phyloP scores from a whole-genome alignment of 2,888 invertebrate genomes.

The Coenonympha arcania region DNA sequence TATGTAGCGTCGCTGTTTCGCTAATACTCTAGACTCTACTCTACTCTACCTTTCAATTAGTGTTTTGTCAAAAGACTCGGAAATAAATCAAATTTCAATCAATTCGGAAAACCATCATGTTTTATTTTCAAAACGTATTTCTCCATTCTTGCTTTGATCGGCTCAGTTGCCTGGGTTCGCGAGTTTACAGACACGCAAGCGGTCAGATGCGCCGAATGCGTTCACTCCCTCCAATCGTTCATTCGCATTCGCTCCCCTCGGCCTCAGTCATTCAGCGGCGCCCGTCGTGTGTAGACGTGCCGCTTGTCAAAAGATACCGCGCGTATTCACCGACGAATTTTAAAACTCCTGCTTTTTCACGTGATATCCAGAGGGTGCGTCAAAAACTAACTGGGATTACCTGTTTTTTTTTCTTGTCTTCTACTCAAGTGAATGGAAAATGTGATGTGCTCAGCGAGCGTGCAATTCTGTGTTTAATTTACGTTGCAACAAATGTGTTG shows the following conservation, averaged over 20 bases:
- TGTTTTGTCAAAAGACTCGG: too few species aligned
- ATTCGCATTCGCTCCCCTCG: constrained; percentile 42
- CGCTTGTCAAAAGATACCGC: constrained; percentile 28
- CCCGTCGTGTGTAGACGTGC: constrained; percentile 29
- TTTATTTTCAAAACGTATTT: neutral
- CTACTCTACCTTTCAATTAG: too few species aligned
- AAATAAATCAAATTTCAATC: too few species aligned
- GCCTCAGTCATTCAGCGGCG: constrained; percentile 59
- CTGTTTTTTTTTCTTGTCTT: constrained; percentile 47
- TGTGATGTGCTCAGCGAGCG: constrained; percentile 68
- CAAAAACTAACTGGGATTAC: constrained; percentile 45
- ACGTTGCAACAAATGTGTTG: constrained; percentile 67
- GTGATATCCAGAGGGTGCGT: constrained; percentile 36
- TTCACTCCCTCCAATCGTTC: constrained; percentile 51
- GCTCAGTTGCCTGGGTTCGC: constrained; percentile 26
- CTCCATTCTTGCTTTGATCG: constrained; percentile 17
- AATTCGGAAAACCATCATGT: too few species aligned
- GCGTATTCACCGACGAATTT: constrained; percentile 52
- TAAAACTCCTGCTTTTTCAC: constrained; percentile 45
- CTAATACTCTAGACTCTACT: too few species aligned
- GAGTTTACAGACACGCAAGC: constrained; percentile 30
- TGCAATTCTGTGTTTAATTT: constrained; percentile 43
- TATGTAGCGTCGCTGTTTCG: too few species aligned
- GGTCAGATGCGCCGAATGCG: constrained; percentile 52
- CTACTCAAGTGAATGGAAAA: constrained; percentile 61